Conservation (phyloP, 2,113 vertebrate species). For the Mionectes macconnelli region DNA sequence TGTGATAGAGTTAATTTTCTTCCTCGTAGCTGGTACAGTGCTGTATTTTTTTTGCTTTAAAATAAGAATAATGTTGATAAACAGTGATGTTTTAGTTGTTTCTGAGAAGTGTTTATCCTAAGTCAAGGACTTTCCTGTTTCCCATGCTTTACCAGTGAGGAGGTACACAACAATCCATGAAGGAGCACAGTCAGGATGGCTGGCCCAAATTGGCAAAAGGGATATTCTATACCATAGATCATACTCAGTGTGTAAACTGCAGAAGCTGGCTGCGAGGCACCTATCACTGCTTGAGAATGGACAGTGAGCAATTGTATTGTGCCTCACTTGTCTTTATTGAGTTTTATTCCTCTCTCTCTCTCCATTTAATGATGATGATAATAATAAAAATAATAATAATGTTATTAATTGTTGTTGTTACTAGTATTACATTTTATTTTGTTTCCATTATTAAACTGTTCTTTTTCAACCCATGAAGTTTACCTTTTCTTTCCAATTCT, state of each 20-base stretch:
- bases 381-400: neutral
- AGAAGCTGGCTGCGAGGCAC: neutral
- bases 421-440: neutral
- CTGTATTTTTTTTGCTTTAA: neutral
- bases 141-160: neutral
- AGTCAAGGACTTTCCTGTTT: neutral
- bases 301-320: neutral
- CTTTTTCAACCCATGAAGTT: neutral
- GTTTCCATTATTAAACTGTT: neutral
- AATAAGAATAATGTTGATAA: neutral
- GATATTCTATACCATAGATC: neutral
- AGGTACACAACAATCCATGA: neutral
- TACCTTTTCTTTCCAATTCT: neutral
- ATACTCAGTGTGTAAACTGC: neutral
- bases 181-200: neutral
- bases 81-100: neutral
- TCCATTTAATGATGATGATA: neutral
- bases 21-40: neutral
- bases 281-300: neutral
- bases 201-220: neutral
- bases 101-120: neutral
- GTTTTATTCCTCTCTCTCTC: neutral
- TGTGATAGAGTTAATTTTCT: neutral
- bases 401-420: neutral
- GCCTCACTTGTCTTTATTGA: neutral